These are phyloP conservation scores for Megalops cyprinoides DNA, from an alignment of 2,797 vertebrate genomes.

Conservation along the genomic window DNA sequence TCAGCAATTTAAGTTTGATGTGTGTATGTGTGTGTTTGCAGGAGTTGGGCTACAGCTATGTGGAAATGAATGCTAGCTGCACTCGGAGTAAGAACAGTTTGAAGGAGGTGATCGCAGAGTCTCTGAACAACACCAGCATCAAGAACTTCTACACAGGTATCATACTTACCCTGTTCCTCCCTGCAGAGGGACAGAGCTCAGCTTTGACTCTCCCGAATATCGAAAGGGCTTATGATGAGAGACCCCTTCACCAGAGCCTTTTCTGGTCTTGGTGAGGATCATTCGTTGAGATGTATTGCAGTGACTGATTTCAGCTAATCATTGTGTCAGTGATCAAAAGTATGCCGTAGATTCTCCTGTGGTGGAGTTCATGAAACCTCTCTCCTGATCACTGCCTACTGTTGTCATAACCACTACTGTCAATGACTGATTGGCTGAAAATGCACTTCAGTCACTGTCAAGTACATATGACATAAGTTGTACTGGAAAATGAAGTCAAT, in stretches of 20 bases:
- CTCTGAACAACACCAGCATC: slow-evolving; percentile 94
- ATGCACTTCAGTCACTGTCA: background rate
- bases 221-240: no score
- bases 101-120: slow-evolving; percentile 89
- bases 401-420: background rate
- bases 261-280: no score
- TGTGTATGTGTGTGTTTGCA: slow-evolving; percentile 52
- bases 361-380: background rate
- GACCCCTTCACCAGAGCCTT: no score
- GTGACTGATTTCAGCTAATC: no score
- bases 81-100: slow-evolving; percentile 93
- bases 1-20: background rate
- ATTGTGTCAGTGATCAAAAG: no score
- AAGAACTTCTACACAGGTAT: slow-evolving; percentile 90
- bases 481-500: no score
- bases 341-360: no score
- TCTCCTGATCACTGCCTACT: no score
- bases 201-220: no score
- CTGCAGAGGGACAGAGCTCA: background rate
- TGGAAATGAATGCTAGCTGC: slow-evolving; percentile 97
- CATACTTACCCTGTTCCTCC: slow-evolving; percentile 30
- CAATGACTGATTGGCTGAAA: background rate
- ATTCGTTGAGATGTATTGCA: no score
- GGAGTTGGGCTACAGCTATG: slow-evolving; percentile 92
- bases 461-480: no score